Evolutionary conservation across 2,888 invertebrate genomes (phyloP).

Genomic region (Troides oblongomaculatus): DNA sequence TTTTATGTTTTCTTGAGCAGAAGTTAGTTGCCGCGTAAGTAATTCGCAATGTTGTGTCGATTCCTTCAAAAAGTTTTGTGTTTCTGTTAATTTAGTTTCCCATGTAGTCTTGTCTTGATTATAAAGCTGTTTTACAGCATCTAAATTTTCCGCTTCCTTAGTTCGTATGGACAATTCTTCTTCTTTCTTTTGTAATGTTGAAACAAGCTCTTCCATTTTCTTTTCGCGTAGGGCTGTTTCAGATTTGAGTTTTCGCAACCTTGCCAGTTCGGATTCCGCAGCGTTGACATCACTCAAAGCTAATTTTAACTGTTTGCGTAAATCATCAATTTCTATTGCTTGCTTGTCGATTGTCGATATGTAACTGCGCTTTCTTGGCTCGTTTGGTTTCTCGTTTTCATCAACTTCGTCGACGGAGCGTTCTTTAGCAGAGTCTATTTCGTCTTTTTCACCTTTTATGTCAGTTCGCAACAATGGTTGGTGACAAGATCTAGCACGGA

Average conservation of each 20-base stretch:
- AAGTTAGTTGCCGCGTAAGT: constrained; percentile 83
- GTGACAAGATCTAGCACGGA: constrained; percentile 80
- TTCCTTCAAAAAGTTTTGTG: constrained; percentile 83
- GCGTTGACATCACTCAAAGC: constrained; percentile 82
- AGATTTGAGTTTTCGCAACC: constrained; percentile 84
- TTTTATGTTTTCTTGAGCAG: constrained; percentile 83
- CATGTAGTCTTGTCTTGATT: constrained; percentile 84
- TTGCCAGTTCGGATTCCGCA: constrained; percentile 86
- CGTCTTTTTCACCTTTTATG: constrained; percentile 76
- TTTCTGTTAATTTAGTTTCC: constrained; percentile 83
- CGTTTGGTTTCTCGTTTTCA: constrained; percentile 72
- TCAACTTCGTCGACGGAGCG: constrained; percentile 56
- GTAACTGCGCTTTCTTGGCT: constrained; percentile 75
- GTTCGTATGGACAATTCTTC: constrained; percentile 86
- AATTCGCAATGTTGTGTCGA: constrained; percentile 83
- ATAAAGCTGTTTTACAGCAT: constrained; percentile 81
- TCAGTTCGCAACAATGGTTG: constrained; percentile 75
- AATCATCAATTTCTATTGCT: constrained; percentile 83
- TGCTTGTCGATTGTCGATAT: constrained; percentile 82
- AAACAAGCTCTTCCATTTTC: constrained; percentile 88
- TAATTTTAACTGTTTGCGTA: constrained; percentile 84
- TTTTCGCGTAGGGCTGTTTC: constrained; percentile 86
- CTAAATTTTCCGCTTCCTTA: constrained; percentile 84
- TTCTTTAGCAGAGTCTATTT: constrained; percentile 77
- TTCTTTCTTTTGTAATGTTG: constrained; percentile 87